Conservation (phyloP, 2,797 vertebrate genomes). For the Pyrrhura leucotis region DNA sequence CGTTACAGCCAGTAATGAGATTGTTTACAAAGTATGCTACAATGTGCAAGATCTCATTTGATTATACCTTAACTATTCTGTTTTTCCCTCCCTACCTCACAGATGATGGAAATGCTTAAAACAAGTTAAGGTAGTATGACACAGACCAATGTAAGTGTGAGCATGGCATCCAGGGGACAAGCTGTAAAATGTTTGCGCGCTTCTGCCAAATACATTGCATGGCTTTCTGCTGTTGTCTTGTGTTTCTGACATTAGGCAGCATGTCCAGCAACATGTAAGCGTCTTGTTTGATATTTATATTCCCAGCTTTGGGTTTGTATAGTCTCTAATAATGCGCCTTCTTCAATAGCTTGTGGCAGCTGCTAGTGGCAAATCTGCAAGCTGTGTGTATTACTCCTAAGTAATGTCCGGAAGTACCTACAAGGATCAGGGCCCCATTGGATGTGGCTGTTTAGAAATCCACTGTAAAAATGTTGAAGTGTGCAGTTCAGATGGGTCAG, state of each 20-base stretch:
- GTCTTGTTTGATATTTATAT: background rate
- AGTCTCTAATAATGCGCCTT: background rate
- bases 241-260: conserved; percentile 68
- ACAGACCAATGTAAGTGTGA: conserved; percentile 78
- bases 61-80: conserved; percentile 74
- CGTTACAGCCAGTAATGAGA: background rate
- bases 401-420: background rate
- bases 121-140: conserved; percentile 79
- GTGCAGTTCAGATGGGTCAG: background rate
- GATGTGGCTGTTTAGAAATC: background rate
- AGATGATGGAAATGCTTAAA: conserved; percentile 85
- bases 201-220: conserved; percentile 75
- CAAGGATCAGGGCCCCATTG: background rate
- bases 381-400: background rate
- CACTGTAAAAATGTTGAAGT: background rate
- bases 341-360: conserved; percentile 25
- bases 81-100: conserved; percentile 81
- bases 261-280: conserved; percentile 64
- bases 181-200: conserved; percentile 64
- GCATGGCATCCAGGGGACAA: conserved; percentile 71
- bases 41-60: conserved; percentile 33
- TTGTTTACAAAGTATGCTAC: conserved; percentile 10
- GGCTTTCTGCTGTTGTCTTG: conserved; percentile 65
- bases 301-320: conserved; percentile 17
- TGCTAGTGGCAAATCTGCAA: conserved; percentile 18